Percentiles rank a stretch among this genome's conserved stretches.
Evolutionary conservation across 2,797 vertebrate genomes (phyloP).

Genomic region (Tadarida brasiliensis): DNA sequence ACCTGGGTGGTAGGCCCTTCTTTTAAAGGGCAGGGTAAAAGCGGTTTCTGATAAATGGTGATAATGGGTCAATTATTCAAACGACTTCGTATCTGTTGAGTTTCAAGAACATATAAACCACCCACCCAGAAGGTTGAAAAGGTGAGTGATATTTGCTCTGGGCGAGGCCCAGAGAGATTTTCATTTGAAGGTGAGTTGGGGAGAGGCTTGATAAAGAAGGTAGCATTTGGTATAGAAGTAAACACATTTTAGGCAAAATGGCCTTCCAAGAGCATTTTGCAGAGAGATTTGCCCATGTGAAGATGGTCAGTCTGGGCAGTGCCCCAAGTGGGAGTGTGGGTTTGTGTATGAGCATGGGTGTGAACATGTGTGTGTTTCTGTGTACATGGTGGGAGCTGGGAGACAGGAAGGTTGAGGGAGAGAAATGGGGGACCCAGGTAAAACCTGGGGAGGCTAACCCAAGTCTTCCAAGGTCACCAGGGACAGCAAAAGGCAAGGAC

Average conservation of each 20-base stretch:
- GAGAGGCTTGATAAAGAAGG: background rate
- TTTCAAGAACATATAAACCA: background rate
- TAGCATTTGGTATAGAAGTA: background rate
- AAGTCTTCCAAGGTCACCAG: background rate
- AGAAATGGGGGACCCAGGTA: background rate
- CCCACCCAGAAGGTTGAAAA: background rate
- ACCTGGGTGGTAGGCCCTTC: background rate
- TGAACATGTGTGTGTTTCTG: background rate
- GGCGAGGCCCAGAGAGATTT: background rate
- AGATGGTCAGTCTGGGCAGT: too few species aligned
- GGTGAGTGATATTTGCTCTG: background rate
- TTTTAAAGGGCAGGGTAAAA: background rate
- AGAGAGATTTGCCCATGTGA: background rate
- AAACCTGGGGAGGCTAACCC: background rate
- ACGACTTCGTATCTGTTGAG: background rate
- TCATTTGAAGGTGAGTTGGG: background rate
- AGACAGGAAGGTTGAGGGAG: background rate
- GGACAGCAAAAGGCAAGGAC: background rate
- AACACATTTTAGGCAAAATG: background rate
- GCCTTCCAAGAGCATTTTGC: accelerated
- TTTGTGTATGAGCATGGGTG: background rate
- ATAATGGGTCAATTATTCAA: background rate
- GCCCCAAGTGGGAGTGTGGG: background rate
- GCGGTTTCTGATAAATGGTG: background rate
- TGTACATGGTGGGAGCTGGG: too few species aligned